Evolutionary conservation across 1,140 invertebrate genomes (phyloP), one percentile per base, ranked within the genome.

Genomic region (Marisa cornuarietis): DNA sequence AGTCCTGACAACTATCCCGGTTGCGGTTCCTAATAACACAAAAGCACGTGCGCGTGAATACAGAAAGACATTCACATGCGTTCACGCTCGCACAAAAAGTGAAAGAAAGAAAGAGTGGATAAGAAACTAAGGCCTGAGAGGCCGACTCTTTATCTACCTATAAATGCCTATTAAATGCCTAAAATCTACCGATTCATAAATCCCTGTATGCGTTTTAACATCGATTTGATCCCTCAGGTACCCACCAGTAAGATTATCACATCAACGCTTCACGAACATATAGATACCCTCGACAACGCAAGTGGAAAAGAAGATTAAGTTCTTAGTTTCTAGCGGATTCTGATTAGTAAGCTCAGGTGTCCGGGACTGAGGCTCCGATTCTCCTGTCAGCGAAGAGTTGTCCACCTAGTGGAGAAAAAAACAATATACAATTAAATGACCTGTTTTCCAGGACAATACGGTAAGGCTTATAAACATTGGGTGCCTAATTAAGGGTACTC

Each of bases 301-400:
- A 52, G 97, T 99, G 62, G 97, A 98, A 93, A 98, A 99, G 93
- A 98, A 99, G 73, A 96, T 97, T 84, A 99, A 92, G 91, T 99
- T 99, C 91, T 96, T 98, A 54, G 97, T 98, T 93, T 99, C 97
- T 84, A 99, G 92, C 1, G 97, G 97, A 91, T 99, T 98, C 83
- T 98, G 96, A 91, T 98, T 94, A 75, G 97, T 98, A 89, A 95
- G 97, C 83, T 98, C 96, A 24, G 95, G 92, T 81, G 95, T 95
- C 88, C 97, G 94, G 79, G 95, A 95, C 88, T 98, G 97, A 0
- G 97, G 97, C 91, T 99, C 97, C 65, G 97, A 98, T 93, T 99
- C 98, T 86, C 98, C 97, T 84, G 98, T 99, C 88, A 99, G 92
- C 7, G 92, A 93, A 9, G 93, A 93, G 87, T 93, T 93, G 86